Conservation (phyloP, 2,113 vertebrate genomes). For the Tragelaphus buxtoni region DNA sequence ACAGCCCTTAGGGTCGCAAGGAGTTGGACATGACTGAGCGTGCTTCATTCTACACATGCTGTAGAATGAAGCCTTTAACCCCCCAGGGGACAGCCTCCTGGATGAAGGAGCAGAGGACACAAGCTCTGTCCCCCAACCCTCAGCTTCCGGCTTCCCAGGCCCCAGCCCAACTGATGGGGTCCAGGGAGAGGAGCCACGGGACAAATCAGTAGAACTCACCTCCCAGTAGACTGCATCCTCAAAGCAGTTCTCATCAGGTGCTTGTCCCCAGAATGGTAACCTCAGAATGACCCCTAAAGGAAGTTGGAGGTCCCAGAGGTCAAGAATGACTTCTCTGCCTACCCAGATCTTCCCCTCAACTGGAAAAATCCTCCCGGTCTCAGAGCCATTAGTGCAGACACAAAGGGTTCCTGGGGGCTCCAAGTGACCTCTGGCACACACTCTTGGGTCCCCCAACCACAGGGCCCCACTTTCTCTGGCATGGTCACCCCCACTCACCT, state of each 20-base stretch:
- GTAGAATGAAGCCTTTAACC: background rate
- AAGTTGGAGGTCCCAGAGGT: background rate
- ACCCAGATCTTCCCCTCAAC: background rate
- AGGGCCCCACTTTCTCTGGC: background rate
- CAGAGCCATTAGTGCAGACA: background rate
- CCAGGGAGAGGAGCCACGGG: fast-evolving
- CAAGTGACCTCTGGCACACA: background rate
- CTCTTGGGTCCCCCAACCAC: background rate
- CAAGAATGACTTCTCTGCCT: background rate
- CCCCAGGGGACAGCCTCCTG: background rate
- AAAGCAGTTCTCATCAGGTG: slow-evolving; percentile 92
- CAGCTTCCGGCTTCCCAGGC: fast-evolving
- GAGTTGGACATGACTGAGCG: background rate
- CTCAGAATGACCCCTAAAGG: slow-evolving; percentile 89
- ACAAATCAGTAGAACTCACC: slow-evolving; percentile 78
- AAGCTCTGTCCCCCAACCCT: background rate
- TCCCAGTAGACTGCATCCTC: slow-evolving; percentile 95
- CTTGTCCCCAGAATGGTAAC: slow-evolving; percentile 91
- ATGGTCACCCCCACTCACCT: slow-evolving; percentile 81
- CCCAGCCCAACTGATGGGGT: background rate
- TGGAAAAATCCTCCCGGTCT: background rate
- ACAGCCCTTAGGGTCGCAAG: background rate
- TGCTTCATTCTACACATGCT: background rate
- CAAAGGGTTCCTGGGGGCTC: too few relatives aligned
- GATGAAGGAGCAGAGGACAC: background rate